A percentile compares a stretch with the other conserved stretches of the same genome.
Evolutionary conservation across 2,888 invertebrate species (phyloP).

Genomic region (Quadroppia sp.): DNA sequence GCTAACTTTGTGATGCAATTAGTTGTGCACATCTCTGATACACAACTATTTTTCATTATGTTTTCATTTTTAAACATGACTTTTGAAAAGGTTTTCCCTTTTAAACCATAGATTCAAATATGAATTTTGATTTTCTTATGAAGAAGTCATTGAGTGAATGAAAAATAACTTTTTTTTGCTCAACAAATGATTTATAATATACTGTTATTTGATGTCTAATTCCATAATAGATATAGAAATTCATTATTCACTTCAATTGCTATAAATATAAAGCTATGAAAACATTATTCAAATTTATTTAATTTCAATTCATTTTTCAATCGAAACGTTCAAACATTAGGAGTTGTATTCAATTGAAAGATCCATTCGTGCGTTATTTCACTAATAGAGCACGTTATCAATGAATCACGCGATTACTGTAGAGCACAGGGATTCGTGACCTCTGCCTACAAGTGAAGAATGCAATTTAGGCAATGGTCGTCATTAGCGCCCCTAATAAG

Average conservation of each 20-base stretch:
- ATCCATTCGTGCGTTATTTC: conserved; percentile 15
- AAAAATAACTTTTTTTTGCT: neutral
- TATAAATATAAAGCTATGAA: too few species aligned
- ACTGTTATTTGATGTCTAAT: neutral
- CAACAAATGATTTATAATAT: neutral
- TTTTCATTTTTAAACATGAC: neutral
- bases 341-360: neutral
- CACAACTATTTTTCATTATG: conserved; percentile 14
- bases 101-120: neutral
- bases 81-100: conserved; percentile 11
- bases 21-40: neutral
- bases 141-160: neutral
- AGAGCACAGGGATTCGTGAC: conserved; percentile 1
- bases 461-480: conserved; percentile 3
- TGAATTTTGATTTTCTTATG: neutral
- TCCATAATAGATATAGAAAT: neutral
- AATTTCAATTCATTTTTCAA: neutral
- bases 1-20: conserved; percentile 7
- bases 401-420: conserved; percentile 19
- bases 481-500: conserved; percentile 14
- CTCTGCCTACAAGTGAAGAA: conserved; percentile 1
- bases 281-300: neutral
- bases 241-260: too few species aligned
- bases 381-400: conserved; percentile 15
- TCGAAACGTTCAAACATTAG: neutral